These are phyloP conservation scores for Zeus faber DNA, from an alignment of 2,113 vertebrate genomes.

Conservation along the genomic window DNA sequence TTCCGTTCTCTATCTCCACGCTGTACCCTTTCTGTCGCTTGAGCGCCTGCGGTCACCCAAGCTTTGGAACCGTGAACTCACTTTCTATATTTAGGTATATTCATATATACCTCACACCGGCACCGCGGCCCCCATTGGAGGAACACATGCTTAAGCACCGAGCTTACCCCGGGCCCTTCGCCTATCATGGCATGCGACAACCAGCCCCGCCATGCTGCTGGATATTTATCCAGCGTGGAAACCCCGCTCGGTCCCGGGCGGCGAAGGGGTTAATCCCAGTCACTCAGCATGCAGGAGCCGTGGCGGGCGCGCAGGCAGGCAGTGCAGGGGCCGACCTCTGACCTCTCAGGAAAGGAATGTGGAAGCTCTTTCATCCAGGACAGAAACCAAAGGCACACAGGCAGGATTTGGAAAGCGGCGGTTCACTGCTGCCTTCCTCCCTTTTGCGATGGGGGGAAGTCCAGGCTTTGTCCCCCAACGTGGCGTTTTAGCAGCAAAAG, in stretches of 20 bases:
- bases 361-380: conserved; percentile 80
- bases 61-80: conserved; percentile 60
- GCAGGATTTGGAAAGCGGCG: conserved; percentile 56
- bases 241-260: background rate
- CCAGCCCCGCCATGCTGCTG: conserved; percentile 2
- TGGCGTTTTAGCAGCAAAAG: too few species aligned
- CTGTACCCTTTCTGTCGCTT: conserved; percentile 13
- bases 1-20: too few species aligned
- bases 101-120: conserved; percentile 31
- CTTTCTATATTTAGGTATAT: conserved; percentile 66
- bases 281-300: conserved; percentile 65
- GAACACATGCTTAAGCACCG: background rate
- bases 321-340: conserved; percentile 73
- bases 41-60: conserved; percentile 69
- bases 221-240: conserved; percentile 4
- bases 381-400: conserved; percentile 73
- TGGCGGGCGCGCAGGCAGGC: conserved; percentile 53
- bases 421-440: conserved; percentile 52
- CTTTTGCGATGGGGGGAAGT: conserved; percentile 54
- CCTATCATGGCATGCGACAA: background rate
- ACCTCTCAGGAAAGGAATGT: conserved; percentile 76
- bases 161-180: background rate
- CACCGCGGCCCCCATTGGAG: conserved; percentile 22
- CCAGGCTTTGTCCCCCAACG: background rate
- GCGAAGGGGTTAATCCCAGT: conserved; percentile 65